phyloP scores from a whole-genome alignment of 2,113 vertebrate species.

The Xyliphius kryptos region DNA sequence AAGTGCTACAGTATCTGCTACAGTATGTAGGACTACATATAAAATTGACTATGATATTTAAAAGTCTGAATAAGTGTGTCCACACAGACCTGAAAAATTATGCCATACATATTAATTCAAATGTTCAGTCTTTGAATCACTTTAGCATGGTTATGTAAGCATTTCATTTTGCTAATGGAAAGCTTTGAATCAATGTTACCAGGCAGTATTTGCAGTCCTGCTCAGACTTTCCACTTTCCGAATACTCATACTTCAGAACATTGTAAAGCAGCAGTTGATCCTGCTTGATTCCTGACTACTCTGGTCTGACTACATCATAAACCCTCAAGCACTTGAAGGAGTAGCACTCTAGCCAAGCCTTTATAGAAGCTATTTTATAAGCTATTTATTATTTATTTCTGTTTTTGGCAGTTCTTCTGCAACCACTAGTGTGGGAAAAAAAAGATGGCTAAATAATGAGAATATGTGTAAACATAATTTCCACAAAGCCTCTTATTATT shows the following conservation, averaged over 20 bases:
- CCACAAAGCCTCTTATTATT: neutral
- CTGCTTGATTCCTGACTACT: constrained; percentile 58
- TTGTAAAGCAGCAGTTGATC: constrained; percentile 53
- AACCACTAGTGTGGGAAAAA: constrained; percentile 44
- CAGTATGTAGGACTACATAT: too few species aligned
- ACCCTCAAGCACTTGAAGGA: constrained; percentile 54
- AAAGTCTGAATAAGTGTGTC: too few species aligned
- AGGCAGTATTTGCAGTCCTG: constrained; percentile 10
- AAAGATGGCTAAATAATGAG: constrained; percentile 28
- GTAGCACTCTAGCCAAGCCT: constrained; percentile 52
- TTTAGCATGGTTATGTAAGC: too few species aligned
- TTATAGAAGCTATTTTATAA: constrained; percentile 44
- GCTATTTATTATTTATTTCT: constrained; percentile 12
- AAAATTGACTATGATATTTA: too few species aligned
- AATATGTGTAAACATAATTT: neutral
- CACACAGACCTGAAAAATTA: too few species aligned
- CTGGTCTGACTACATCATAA: constrained; percentile 53
- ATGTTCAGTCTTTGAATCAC: too few species aligned
- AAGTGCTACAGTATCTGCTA: too few species aligned
- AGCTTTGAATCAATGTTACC: too few species aligned
- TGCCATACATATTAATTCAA: too few species aligned
- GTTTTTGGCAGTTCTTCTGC: constrained; percentile 25
- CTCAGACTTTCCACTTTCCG: constrained; percentile 15
- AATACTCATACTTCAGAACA: constrained; percentile 39
- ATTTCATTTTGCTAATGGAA: too few species aligned